A percentile compares a stretch with the other conserved stretches of the same genome.
Conservation (phyloP, 2,113 vertebrate species). For the Ciconia maguari region DNA sequence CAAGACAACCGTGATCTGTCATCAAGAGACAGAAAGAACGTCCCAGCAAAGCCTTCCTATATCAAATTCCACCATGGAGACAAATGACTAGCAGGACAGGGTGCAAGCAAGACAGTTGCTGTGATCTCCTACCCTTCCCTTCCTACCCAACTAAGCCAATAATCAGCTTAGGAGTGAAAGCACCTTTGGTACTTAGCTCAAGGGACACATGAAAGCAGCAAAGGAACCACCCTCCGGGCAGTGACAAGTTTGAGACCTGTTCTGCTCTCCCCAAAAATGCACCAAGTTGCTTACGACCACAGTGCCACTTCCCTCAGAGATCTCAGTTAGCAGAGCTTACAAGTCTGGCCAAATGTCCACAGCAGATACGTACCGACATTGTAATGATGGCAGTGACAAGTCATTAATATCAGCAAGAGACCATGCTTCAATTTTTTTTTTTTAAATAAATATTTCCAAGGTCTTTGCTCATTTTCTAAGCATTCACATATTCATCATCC, state of each 20-base stretch:
- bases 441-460: background rate
- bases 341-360: background rate
- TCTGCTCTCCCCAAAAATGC: background rate
- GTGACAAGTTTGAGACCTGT: background rate
- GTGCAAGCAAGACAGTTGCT: background rate
- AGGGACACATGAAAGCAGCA: background rate
- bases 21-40: background rate
- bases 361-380: background rate
- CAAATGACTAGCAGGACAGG: background rate
- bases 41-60: background rate
- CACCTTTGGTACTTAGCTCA: background rate
- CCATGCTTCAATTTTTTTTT: background rate
- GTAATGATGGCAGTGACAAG: background rate
- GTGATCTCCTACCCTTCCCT: background rate
- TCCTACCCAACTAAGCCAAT: background rate
- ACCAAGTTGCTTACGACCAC: rapidly evolving
- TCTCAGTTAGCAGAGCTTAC: background rate
- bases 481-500: background rate
- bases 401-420: background rate
- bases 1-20: background rate
- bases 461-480: background rate
- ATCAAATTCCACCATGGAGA: background rate
- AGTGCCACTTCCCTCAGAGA: background rate
- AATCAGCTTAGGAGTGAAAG: background rate
- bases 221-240: background rate